Conservation (phyloP, 2,888 invertebrate genomes). For the Stenoptilia bipunctidactyla region DNA sequence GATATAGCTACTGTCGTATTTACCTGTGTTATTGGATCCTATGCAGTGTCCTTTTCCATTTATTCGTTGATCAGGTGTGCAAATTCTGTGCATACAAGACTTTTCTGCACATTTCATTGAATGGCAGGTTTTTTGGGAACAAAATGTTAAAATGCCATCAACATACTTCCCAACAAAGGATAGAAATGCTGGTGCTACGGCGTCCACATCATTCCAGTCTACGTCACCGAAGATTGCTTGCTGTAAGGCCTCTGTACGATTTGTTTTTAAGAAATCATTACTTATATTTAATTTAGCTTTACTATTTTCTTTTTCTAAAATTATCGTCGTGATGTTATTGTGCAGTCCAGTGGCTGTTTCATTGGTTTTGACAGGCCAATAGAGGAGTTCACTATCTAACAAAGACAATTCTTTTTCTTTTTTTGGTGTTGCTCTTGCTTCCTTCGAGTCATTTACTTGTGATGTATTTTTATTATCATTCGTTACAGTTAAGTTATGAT, state of each 20-base stretch:
- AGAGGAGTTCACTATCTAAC: constrained; percentile 36
- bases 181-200: constrained; percentile 48
- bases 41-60: constrained; percentile 51
- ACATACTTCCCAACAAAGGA: constrained; percentile 59
- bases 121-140: constrained; percentile 45
- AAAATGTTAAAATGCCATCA: constrained; percentile 50
- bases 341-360: constrained; percentile 12
- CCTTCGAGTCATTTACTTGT: constrained; percentile 3
- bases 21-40: constrained; percentile 44
- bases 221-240: constrained; percentile 52
- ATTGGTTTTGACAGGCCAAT: constrained; percentile 40
- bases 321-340: constrained; percentile 42
- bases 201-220: constrained; percentile 51
- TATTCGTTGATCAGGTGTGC: constrained; percentile 36
- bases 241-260: constrained; percentile 39
- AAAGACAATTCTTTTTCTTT: constrained; percentile 10
- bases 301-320: constrained; percentile 42
- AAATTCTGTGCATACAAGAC: constrained; percentile 44
- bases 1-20: too few species aligned
- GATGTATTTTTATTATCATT: not conserved
- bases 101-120: constrained; percentile 55
- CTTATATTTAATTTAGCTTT: constrained; percentile 44
- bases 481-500: not conserved
- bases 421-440: constrained; percentile 4
- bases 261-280: constrained; percentile 32